Evolutionary conservation across 1,140 invertebrate species (phyloP).

Genomic region (Drosophila guanche): DNA sequence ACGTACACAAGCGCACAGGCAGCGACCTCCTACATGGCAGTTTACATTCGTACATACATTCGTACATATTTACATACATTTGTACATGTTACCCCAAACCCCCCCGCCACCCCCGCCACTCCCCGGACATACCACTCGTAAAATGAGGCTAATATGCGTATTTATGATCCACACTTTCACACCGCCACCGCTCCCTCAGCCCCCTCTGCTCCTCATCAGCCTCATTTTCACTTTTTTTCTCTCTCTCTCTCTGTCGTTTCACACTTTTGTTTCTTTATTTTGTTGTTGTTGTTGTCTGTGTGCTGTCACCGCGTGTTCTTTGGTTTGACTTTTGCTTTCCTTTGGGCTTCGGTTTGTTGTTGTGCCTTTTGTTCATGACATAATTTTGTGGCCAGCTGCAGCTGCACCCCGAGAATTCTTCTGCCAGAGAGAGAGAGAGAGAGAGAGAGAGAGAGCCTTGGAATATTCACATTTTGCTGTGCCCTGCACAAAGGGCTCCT

Average conservation of each 20-base stretch:
- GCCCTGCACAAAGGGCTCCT: too few species aligned
- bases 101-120: too few species aligned
- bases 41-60: background rate
- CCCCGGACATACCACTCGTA: slow-evolving; percentile 5
- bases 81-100: background rate
- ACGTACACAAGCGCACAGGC: slow-evolving; percentile 20
- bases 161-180: slow-evolving; percentile 65
- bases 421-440: slow-evolving; percentile 12
- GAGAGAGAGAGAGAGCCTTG: slow-evolving; percentile 1
- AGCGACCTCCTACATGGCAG: slow-evolving; percentile 44
- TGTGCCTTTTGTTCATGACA: slow-evolving; percentile 49
- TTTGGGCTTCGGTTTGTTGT: slow-evolving; percentile 8
- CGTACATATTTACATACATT: background rate
- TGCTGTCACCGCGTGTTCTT: slow-evolving; percentile 72
- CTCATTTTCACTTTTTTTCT: slow-evolving; percentile 74
- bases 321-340: slow-evolving; percentile 54
- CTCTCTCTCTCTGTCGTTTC: slow-evolving; percentile 6
- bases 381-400: slow-evolving; percentile 42
- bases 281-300: slow-evolving; percentile 69
- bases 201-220: slow-evolving; percentile 39
- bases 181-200: background rate
- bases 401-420: slow-evolving; percentile 27
- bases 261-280: slow-evolving; percentile 42
- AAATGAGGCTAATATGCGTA: slow-evolving; percentile 80
- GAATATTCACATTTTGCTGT: background rate